A percentile compares a stretch with the other conserved stretches of the same genome.
Conservation (phyloP, 2,888 invertebrate genomes). For the Dioctria linearis region DNA sequence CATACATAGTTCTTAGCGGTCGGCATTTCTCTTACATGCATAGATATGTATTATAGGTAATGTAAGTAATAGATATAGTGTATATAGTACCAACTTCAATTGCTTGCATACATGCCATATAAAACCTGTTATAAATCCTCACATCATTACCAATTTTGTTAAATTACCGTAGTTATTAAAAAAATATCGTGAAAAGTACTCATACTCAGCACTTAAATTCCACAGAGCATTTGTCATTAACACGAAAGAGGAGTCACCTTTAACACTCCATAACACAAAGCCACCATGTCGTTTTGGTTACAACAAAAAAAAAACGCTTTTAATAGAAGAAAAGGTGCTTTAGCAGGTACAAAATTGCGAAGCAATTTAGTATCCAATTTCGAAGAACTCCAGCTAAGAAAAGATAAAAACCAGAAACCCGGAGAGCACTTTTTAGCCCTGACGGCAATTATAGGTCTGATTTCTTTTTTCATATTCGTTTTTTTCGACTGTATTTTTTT, state of each 20-base stretch:
- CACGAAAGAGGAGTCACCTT: slow-evolving; percentile 45
- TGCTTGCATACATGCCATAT: neutral
- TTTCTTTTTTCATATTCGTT: slow-evolving; percentile 39
- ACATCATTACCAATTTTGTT: slow-evolving; percentile 4
- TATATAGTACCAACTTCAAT: neutral
- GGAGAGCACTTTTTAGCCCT: slow-evolving; percentile 50
- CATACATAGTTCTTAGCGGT: neutral
- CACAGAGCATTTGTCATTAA: slow-evolving; percentile 38
- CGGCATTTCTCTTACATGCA: neutral
- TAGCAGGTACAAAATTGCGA: slow-evolving; percentile 49
- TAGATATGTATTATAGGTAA: no score
- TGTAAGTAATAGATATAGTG: no score
- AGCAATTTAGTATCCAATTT: slow-evolving; percentile 53
- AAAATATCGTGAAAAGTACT: slow-evolving; percentile 1
- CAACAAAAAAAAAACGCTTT: slow-evolving; percentile 39
- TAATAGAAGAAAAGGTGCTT: slow-evolving; percentile 44
- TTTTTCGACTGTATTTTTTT: slow-evolving; percentile 15
- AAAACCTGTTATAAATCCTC: neutral
- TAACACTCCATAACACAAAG: slow-evolving; percentile 28
- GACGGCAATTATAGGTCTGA: slow-evolving; percentile 53
- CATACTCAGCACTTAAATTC: neutral
- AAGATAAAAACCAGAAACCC: slow-evolving; percentile 48
- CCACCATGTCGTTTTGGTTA: slow-evolving; percentile 32
- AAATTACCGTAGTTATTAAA: slow-evolving; percentile 28
- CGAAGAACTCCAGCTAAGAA: slow-evolving; percentile 48